These are phyloP conservation scores for Ardeotis arabs DNA, from an alignment of 2,113 vertebrate genomes.

Conservation along the genomic window DNA sequence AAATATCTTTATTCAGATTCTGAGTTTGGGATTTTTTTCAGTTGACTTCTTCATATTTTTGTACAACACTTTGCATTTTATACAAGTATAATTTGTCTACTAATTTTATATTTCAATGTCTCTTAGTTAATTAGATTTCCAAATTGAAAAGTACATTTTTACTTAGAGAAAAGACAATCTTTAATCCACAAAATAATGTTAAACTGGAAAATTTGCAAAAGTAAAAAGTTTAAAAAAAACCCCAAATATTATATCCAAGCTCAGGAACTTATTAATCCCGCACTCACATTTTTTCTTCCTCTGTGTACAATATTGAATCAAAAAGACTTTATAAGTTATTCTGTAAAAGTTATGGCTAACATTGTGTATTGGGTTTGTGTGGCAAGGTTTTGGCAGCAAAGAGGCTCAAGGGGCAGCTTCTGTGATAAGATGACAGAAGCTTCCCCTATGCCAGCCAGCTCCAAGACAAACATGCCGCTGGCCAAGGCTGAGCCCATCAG, in stretches of 20 bases:
- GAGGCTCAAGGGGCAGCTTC: neutral
- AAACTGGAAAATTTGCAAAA: neutral
- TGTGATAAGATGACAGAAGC: neutral
- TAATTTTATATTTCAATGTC: neutral
- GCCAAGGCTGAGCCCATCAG: neutral
- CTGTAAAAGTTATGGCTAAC: neutral
- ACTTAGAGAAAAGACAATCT: neutral
- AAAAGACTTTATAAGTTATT: neutral
- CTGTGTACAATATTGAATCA: neutral
- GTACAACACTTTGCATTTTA: neutral
- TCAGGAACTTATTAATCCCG: neutral
- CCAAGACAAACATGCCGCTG: fast-evolving
- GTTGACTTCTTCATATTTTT: neutral
- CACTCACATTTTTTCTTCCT: neutral
- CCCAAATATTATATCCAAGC: neutral
- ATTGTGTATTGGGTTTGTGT: neutral
- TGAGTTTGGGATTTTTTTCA: neutral
- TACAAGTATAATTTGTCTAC: neutral
- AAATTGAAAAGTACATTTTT: neutral
- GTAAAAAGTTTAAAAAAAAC: neutral
- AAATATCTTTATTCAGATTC: neutral
- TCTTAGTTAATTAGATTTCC: neutral
- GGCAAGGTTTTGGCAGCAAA: neutral
- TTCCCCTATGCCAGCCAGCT: neutral
- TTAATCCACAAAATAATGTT: neutral